These are phyloP conservation scores for Leptinotarsa haldemani DNA, from an alignment of 2,888 invertebrate species.

Conservation along the genomic window DNA sequence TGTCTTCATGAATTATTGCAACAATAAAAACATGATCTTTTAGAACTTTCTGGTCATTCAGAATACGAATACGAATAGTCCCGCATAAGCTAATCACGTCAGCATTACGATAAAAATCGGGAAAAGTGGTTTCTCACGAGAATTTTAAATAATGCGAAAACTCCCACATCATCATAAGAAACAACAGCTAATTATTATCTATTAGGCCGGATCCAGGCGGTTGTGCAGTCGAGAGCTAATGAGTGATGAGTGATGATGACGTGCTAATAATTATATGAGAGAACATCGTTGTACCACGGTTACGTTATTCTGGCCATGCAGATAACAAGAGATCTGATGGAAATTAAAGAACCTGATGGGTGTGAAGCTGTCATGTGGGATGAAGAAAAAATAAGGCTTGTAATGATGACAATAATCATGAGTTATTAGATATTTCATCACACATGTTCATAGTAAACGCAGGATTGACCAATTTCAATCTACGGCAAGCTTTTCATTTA, in stretches of 20 bases:
- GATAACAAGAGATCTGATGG: not conserved
- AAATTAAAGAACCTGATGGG: not conserved
- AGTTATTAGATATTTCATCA: not conserved
- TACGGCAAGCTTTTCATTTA: no score
- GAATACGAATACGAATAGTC: not conserved
- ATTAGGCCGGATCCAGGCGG: constrained; percentile 5
- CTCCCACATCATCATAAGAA: constrained; percentile 11
- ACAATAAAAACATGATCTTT: no score
- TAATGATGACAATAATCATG: not conserved
- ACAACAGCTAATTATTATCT: constrained; percentile 15
- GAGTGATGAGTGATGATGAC: constrained; percentile 17
- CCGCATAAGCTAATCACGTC: not conserved
- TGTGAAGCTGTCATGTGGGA: not conserved
- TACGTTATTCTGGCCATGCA: constrained; percentile 4
- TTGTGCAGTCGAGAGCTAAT: constrained; percentile 10
- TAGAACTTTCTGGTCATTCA: not conserved
- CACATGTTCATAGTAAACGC: no score
- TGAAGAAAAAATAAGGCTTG: not conserved
- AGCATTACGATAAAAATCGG: not conserved
- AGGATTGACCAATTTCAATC: no score
- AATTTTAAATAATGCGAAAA: not conserved
- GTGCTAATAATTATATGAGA: constrained; percentile 12
- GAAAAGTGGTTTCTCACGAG: not conserved
- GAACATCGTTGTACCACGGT: not conserved
- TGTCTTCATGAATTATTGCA: no score